Base-by-base conservation (phyloP, 2,888 invertebrate genomes). In the Caprella mutica region DNA sequence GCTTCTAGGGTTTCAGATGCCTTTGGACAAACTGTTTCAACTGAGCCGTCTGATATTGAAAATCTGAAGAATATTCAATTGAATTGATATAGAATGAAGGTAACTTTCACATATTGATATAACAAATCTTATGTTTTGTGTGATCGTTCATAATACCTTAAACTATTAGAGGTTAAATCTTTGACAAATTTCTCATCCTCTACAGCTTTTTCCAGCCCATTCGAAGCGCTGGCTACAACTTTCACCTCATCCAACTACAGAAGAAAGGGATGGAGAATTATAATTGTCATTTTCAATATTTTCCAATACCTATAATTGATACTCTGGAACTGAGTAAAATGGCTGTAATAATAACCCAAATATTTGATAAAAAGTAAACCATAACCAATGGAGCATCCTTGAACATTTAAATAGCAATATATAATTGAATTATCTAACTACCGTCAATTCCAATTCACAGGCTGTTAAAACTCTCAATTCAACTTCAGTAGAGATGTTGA, bases 21-120 rank as follows among this genome's bases (percentile, higher is more conserved):
- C 1, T 33, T 19, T 0, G 63, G 63, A 21, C 63, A 63, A 27
- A 63, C 43, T n/a, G 54, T 56, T 27, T 63, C 57, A n/a, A 63
- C 55, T 42, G 55, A 44, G 5, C 63, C 63, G 21, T 57, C 57
- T 21, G 56, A 55, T 55, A 59, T 53, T 1, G 63, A 53, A 42
- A 63, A 59, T 30, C 59, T 63, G 35, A 8, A 26, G 17, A 9
- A 21, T 1, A n/a, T n/a, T n/a, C n/a, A n/a, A n/a, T n/a, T n/a
- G n/a, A n/a, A n/a, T n/a, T n/a, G n/a, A n/a, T n/a, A n/a, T n/a
- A n/a, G n/a, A n/a, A n/a, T n/a, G n/a, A n/a, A n/a, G n/a, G n/a
- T n/a, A n/a, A n/a, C n/a, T n/a, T n/a, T n/a, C n/a, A n/a, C n/a
- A n/a, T n/a, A n/a, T n/a, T n/a, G n/a, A n/a, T n/a, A n/a, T n/a